Evolutionary conservation across 1,140 invertebrate genomes (phyloP).

Genomic region (Cataglyphis hispanica): DNA sequence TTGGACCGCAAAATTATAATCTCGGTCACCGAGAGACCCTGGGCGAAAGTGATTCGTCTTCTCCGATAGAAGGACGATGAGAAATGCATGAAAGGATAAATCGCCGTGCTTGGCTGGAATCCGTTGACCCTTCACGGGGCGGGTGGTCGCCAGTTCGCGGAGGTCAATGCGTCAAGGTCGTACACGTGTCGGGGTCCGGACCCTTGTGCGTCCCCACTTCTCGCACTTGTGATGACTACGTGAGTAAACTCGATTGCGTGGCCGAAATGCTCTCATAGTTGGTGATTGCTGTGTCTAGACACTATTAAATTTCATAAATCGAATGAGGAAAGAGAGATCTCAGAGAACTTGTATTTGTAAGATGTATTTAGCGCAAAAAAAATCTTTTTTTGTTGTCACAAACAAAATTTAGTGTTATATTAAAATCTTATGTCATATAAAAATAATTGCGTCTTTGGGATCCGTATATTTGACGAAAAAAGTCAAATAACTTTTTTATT

Average conservation of each 20-base stretch:
- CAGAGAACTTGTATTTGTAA: neutral
- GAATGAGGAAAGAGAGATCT: neutral
- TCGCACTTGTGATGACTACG: neutral
- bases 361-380: neutral
- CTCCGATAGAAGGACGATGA: neutral
- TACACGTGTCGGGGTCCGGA: slow-evolving; percentile 64
- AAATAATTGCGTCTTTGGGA: neutral
- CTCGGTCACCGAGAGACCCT: neutral
- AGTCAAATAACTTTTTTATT: no score
- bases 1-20: neutral
- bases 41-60: slow-evolving; percentile 14
- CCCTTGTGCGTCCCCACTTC: slow-evolving; percentile 35
- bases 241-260: neutral
- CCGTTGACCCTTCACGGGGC: slow-evolving; percentile 12
- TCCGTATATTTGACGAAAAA: no score
- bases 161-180: slow-evolving; percentile 64
- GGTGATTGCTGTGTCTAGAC: neutral
- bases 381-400: no score
- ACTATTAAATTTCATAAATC: neutral
- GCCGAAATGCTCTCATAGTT: neutral
- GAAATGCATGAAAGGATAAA: neutral
- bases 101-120: neutral
- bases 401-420: neutral
- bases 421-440: neutral
- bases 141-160: neutral